phyloP scores from a whole-genome alignment of 1,140 invertebrate genomes.

The Maniola jurtina region DNA sequence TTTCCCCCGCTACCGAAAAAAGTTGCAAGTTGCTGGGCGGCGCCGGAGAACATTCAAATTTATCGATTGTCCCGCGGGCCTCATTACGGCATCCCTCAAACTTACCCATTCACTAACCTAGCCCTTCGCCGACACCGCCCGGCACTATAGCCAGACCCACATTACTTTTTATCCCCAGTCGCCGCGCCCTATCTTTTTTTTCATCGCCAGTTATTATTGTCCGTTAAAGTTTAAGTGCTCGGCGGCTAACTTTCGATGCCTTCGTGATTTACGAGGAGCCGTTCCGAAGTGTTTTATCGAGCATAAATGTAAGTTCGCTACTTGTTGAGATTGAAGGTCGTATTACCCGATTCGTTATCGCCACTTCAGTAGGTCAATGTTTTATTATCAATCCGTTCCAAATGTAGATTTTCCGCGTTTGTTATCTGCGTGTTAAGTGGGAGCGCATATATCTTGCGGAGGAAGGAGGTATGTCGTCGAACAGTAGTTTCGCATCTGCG shows the following conservation, averaged over 20 bases:
- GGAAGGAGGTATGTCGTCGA: conserved; percentile 58
- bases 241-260: conserved; percentile 75
- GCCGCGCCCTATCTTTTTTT: conserved; percentile 60
- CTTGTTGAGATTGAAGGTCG: conserved; percentile 76
- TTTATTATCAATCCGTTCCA: conserved; percentile 47
- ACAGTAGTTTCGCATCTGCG: conserved; percentile 66
- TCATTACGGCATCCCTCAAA: conserved; percentile 75
- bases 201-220: conserved; percentile 74
- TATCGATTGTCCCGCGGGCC: conserved; percentile 73
- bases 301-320: conserved; percentile 74
- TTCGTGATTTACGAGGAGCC: conserved; percentile 72
- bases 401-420: conserved; percentile 31
- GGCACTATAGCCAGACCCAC: conserved; percentile 32
- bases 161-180: conserved; percentile 69
- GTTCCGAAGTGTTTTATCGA: conserved; percentile 76
- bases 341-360: conserved; percentile 43
- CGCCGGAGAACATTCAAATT: conserved; percentile 77
- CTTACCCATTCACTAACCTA: conserved; percentile 68
- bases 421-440: conserved; percentile 33
- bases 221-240: conserved; percentile 77
- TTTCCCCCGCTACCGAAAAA: conserved; percentile 70
- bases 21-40: conserved; percentile 74
- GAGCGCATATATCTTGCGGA: conserved; percentile 31
- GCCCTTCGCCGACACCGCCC: conserved; percentile 61
- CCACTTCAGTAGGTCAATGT: conserved; percentile 55